phyloP scores from a whole-genome alignment of 2,888 invertebrate species.

The Scelioninae gen. 1 region DNA sequence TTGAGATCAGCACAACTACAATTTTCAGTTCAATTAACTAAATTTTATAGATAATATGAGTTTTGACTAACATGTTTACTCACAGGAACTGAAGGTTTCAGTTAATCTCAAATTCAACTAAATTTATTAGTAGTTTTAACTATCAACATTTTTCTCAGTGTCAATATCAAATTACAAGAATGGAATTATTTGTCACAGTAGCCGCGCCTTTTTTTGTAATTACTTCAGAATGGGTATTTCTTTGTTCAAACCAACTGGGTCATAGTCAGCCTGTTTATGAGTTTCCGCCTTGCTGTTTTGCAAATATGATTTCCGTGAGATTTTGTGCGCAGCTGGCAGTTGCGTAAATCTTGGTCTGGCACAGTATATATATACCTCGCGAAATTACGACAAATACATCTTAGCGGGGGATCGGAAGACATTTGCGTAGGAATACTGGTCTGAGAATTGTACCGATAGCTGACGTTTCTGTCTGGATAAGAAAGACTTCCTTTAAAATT shows the following conservation, averaged over 20 bases:
- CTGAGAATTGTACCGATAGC: conserved; percentile 51
- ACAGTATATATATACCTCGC: conserved; percentile 1
- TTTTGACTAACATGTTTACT: too few relatives aligned
- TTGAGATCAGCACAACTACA: too few relatives aligned
- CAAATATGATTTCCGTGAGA: conserved; percentile 41
- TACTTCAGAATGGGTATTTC: conserved; percentile 1
- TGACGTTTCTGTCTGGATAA: conserved; percentile 13
- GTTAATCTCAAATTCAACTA: too few relatives aligned
- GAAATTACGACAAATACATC: conserved; percentile 62
- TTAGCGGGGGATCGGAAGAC: conserved; percentile 71
- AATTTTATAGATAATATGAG: too few relatives aligned
- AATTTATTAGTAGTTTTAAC: too few relatives aligned
- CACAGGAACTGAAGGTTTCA: too few relatives aligned
- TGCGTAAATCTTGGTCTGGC: conserved; percentile 56
- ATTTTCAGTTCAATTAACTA: too few relatives aligned
- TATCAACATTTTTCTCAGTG: background rate
- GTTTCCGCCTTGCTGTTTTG: conserved; percentile 30
- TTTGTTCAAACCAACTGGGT: conserved; percentile 27
- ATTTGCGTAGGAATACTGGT: conserved; percentile 78
- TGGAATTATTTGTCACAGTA: conserved; percentile 9
- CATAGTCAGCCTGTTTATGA: conserved; percentile 39
- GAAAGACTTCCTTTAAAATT: conserved; percentile 30
- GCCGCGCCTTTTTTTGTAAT: conserved; percentile 11
- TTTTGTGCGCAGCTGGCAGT: conserved; percentile 34
- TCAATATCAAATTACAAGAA: conserved; percentile 1